Percentiles rank a stretch among this genome's conserved stretches.
Evolutionary conservation across 2,888 invertebrate species (phyloP).

Genomic region (Schizaphis graminum): DNA sequence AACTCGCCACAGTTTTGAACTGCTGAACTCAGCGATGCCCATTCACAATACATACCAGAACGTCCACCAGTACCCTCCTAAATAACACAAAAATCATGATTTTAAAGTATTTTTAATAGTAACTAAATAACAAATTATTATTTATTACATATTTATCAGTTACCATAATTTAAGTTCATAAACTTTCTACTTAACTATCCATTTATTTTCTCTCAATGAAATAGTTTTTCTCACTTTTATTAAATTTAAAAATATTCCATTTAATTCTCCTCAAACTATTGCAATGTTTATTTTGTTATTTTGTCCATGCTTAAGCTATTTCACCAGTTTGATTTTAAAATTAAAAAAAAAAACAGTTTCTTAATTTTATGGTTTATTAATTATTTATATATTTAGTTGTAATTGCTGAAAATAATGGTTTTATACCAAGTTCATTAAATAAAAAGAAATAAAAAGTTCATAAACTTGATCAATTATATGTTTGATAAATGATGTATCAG

Average conservation of each 20-base stretch:
- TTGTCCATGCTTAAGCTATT: too few species aligned
- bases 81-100: slow-evolving; percentile 12
- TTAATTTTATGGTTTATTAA: too few species aligned
- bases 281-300: too few species aligned
- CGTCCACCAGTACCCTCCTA: slow-evolving; percentile 53
- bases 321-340: too few species aligned
- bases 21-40: slow-evolving; percentile 80
- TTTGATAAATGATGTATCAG: not conserved
- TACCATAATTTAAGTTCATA: not conserved
- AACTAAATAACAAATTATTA: not conserved
- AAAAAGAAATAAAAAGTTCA: not conserved
- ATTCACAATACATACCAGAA: slow-evolving; percentile 82
- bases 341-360: too few species aligned
- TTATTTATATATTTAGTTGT: too few species aligned
- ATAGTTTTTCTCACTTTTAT: too few species aligned
- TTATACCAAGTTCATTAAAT: too few species aligned
- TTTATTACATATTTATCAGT: slow-evolving; percentile 4
- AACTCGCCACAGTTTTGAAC: slow-evolving; percentile 78
- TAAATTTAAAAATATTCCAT: too few species aligned
- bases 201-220: too few species aligned
- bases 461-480: not conserved
- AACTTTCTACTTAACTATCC: not conserved
- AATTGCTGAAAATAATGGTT: too few species aligned
- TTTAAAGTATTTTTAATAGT: slow-evolving; percentile 24
- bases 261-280: too few species aligned